phyloP scores from a whole-genome alignment of 2,797 vertebrate species.

The Acrocephalus scirpaceus region DNA sequence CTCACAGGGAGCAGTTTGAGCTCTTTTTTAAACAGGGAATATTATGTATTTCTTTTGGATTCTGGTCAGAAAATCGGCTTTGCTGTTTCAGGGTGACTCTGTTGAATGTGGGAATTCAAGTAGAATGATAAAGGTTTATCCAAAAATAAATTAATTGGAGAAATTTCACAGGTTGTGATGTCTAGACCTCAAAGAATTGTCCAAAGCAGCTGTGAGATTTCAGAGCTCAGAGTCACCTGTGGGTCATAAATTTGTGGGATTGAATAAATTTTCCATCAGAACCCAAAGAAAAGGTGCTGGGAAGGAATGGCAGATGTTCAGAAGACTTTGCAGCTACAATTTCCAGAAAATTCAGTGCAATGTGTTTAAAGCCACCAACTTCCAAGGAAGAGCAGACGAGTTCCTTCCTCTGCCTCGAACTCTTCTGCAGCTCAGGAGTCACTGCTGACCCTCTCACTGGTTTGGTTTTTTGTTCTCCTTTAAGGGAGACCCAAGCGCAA shows the following conservation, averaged over 20 bases:
- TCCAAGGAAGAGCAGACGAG: background rate
- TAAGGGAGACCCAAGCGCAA: background rate
- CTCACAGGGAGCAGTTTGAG: background rate
- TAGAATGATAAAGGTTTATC: background rate
- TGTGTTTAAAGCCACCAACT: background rate
- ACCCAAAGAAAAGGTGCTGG: background rate
- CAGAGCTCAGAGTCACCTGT: background rate
- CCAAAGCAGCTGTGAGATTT: background rate
- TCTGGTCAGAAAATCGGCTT: background rate
- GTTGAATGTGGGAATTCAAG: background rate
- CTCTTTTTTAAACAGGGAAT: background rate
- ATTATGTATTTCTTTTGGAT: background rate
- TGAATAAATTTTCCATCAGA: background rate
- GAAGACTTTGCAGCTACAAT: background rate
- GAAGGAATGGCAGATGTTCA: background rate
- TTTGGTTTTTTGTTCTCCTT: background rate
- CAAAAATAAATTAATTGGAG: background rate
- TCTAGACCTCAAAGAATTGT: background rate
- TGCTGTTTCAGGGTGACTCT: background rate
- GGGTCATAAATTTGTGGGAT: background rate
- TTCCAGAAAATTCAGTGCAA: background rate
- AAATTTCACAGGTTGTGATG: background rate
- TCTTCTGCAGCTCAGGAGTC: background rate
- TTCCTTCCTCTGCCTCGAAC: background rate
- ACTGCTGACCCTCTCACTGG: background rate